These are phyloP conservation scores for Lipophrys pholis DNA, from an alignment of 2,113 vertebrate species.

Conservation along the genomic window DNA sequence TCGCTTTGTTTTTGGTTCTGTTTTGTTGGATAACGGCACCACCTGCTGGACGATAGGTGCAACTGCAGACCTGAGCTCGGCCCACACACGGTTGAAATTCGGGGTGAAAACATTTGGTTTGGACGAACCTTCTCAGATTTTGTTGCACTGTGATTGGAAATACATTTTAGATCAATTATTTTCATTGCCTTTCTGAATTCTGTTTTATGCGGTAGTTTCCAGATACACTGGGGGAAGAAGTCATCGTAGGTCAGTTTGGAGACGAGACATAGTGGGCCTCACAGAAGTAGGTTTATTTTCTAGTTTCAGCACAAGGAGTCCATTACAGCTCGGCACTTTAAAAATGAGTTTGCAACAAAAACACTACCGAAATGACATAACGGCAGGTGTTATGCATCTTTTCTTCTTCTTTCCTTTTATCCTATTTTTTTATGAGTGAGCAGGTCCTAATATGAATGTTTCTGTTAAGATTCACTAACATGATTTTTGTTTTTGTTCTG, in stretches of 20 bases:
- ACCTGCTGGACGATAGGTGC: slow-evolving; percentile 14
- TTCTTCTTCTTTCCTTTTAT: slow-evolving; percentile 4
- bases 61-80: slow-evolving; percentile 33
- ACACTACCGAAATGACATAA: neutral
- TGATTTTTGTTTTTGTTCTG: neutral
- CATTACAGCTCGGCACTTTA: slow-evolving; percentile 37
- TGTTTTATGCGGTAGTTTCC: slow-evolving; percentile 47
- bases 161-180: slow-evolving; percentile 43
- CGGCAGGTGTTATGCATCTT: neutral
- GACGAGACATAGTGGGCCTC: slow-evolving; percentile 37
- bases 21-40: neutral
- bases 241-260: neutral
- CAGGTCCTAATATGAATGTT: slow-evolving; percentile 1
- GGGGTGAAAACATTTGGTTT: slow-evolving; percentile 10
- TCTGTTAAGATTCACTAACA: neutral
- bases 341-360: slow-evolving; percentile 5
- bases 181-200: slow-evolving; percentile 12
- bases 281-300: slow-evolving; percentile 1
- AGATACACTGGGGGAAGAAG: neutral
- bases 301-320: slow-evolving; percentile 9
- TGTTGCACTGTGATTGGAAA: slow-evolving; percentile 75
- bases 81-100: slow-evolving; percentile 2
- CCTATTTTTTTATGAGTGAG: neutral
- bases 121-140: slow-evolving; percentile 51
- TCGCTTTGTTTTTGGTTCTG: neutral